Conservation (phyloP, 2,888 invertebrate species). For the Tipula confusa region DNA sequence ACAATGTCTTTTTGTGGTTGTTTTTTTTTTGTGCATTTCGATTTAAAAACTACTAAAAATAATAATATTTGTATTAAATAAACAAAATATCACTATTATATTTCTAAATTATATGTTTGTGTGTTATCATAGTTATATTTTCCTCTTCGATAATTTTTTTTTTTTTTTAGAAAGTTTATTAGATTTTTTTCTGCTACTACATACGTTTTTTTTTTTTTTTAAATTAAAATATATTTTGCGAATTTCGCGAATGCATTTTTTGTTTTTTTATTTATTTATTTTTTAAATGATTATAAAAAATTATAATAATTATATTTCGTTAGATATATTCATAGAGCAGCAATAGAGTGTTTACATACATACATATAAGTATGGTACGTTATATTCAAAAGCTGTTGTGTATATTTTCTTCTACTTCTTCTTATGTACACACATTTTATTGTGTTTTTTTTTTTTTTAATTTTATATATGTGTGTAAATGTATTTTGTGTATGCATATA, state of each 20-base stretch:
- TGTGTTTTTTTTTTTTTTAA: no score
- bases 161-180: neutral
- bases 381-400: neutral
- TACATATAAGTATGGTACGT: neutral
- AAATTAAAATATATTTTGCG: neutral
- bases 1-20: neutral
- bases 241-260: neutral
- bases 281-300: neutral
- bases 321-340: neutral
- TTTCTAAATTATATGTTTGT: constrained; percentile 17
- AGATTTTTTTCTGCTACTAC: constrained; percentile 6
- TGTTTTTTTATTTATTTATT: neutral
- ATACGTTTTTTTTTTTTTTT: neutral
- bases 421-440: neutral
- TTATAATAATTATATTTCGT: neutral
- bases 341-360: neutral
- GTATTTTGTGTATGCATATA: neutral
- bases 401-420: neutral
- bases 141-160: neutral
- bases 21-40: neutral
- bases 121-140: constrained; percentile 20
- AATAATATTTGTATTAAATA: constrained; percentile 3
- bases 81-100: neutral
- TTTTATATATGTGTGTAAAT: neutral
- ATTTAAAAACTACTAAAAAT: neutral